Base-by-base conservation (phyloP, 1,140 invertebrate species). In the Ptiloglossa arizonensis region DNA sequence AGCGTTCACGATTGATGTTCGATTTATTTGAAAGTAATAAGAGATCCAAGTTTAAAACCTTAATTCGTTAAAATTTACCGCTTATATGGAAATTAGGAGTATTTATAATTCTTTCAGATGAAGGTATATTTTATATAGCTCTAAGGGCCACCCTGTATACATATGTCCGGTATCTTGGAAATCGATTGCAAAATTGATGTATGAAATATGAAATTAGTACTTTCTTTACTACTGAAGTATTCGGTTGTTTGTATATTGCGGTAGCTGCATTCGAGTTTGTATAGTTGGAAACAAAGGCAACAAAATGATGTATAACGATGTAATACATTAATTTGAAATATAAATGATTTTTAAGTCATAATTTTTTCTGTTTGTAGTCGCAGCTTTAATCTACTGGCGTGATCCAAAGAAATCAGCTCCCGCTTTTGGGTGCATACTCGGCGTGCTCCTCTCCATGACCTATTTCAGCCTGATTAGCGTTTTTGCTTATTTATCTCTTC, bases 401-500 rank as follows among this genome's bases (percentile, higher is more conserved):
- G 96, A 98, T 94, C 96, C 97, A 74, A 98, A 97, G 93, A 97
- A 97, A 92, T 98, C 97, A 71, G 98, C 97, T 73, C 95, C 96
- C 87, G 97, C 98, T 52, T 98, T 99, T 92, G 97, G 97, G 87
- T 95, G 95, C 82, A 95, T 97, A 79, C 94, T 99, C 82, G 94
- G 96, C 84, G 94, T 98, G 82, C 95, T 99, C 80, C 93, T 99
- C 89, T 97, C 98, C 82, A 95, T 99, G 92, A 96, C 97, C 87
- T 97, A 96, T 93, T 98, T 97, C 94, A 99, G 98, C 86, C 94
- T 99, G 89, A 98, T 99, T 93, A 98, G 97, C 87, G 98, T 99
- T 80, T 93, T 98, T 72, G 97, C 98, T 74, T 98, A 99, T 94
- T 92, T 96, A 57, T 97, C 97, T 69, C 95, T 99, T 81, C 93